Evolutionary conservation across 2,113 vertebrate genomes (phyloP), one percentile per base, ranked within the genome.

Genomic region (Epinephelus fuscoguttatus): DNA sequence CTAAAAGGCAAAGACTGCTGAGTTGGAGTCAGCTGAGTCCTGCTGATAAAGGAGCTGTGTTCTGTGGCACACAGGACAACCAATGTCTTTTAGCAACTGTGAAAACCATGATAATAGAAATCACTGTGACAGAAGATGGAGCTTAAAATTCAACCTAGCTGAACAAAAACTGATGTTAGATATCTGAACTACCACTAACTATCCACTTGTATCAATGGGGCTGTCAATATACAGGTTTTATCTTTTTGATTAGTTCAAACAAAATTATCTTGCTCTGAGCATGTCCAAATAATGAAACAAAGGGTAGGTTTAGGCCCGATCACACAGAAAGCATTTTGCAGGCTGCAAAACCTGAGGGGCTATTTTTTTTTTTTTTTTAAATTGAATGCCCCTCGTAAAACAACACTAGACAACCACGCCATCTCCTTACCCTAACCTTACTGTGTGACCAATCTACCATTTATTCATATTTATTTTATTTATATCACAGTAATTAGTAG

Each of bases 21-120:
- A 64, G 75, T 27, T 60, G 3, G 37, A 11, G 75, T 85, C 80
- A 82, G 83, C 75, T 76, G 80, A 82, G 75, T 53, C 52, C 37
- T 0, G 13, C 50, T 60, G 70, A 82, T 55, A 83, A 88, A 76
- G 25, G 75, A 40, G 42, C 71, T 55, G 76, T 80, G 72, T 87
- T 77, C 47, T 60, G 9, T 19, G 53, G 33, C n/a, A 57, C 73
- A 64, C 2, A 4, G 25, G 25, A 56, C n/a, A 4, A 12, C 18
- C 14, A 42, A 18, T 64, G 83, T 52, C 68, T 72, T 40, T 25
- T n/a, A 74, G 42, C 45, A 64, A 6, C 45, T 60, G 15, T 50
- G 27, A 82, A 78, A 72, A n/a, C 25, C 56, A 33, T 0, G 4
- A 75, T 10, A 42, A 30, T 45, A 33, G 37, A 64, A 27, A 66